Percentiles rank a stretch among this genome's conserved stretches.
Evolutionary conservation across 2,113 vertebrate species (phyloP).

Genomic region (Otolemur garnettii): DNA sequence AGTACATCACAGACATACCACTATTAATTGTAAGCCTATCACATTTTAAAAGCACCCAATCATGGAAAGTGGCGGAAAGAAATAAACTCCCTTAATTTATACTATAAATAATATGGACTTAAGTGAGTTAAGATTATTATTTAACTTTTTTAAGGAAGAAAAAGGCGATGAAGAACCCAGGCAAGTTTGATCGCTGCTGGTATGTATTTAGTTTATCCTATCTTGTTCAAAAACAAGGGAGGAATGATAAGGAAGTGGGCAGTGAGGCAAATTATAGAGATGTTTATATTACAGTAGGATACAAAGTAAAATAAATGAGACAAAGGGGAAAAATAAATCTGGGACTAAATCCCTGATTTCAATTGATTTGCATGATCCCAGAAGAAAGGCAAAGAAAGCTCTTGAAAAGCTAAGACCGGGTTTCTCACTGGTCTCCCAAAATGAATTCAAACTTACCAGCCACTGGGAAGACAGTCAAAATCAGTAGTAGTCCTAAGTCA

Average conservation of each 20-base stretch:
- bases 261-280: background rate
- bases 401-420: background rate
- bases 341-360: background rate
- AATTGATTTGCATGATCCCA: background rate
- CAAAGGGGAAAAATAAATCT: slow-evolving; percentile 12
- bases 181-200: background rate
- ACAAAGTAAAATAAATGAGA: background rate
- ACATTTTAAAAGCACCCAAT: background rate
- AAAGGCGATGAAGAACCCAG: slow-evolving; percentile 39
- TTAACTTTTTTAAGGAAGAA: background rate
- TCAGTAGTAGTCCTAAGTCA: slow-evolving; percentile 29
- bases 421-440: slow-evolving; percentile 8
- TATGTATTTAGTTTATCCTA: slow-evolving; percentile 21
- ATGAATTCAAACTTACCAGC: slow-evolving; percentile 82
- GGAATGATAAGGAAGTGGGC: background rate
- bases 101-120: background rate
- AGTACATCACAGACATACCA: background rate
- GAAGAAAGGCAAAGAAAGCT: slow-evolving; percentile 23
- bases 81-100: background rate
- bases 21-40: background rate
- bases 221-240: background rate
- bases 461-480: slow-evolving; percentile 62
- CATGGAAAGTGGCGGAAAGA: background rate
- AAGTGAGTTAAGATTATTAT: background rate
- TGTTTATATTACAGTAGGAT: background rate